These are phyloP conservation scores for Gobius niger DNA, from an alignment of 2,113 vertebrate species.

Conservation along the genomic window DNA sequence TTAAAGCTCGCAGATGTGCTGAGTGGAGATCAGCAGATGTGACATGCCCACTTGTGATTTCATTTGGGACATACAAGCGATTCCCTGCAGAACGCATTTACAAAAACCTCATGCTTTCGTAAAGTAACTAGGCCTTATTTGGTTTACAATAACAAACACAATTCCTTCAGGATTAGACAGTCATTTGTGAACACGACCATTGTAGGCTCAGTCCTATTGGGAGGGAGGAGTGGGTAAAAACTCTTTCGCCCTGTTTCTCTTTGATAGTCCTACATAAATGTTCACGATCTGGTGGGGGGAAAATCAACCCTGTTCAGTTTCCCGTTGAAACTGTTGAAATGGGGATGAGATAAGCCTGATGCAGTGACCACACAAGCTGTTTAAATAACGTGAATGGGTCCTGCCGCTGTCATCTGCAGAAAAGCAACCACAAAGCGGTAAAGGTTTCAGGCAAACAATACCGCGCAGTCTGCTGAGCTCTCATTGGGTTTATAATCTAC, in stretches of 20 bases:
- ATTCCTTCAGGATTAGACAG: too few relatives aligned
- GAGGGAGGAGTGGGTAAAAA: too few relatives aligned
- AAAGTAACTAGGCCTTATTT: too few relatives aligned
- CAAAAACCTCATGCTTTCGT: too few relatives aligned
- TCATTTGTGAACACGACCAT: too few relatives aligned
- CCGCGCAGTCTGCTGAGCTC: conserved; percentile 17
- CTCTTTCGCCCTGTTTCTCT: too few relatives aligned
- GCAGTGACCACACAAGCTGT: not conserved
- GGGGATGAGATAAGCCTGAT: conserved; percentile 10
- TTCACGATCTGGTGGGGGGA: too few relatives aligned
- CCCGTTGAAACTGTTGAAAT: conserved; percentile 2
- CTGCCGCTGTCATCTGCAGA: conserved; percentile 14
- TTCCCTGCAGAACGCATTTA: not conserved
- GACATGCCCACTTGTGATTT: too few relatives aligned
- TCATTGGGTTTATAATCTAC: conserved; percentile 25
- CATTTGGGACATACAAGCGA: not conserved
- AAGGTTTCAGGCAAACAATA: conserved; percentile 31
- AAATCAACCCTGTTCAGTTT: not conserved
- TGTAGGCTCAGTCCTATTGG: too few relatives aligned
- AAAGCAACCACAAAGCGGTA: conserved; percentile 40
- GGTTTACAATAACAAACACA: too few relatives aligned
- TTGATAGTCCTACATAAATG: too few relatives aligned
- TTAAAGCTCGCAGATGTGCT: conserved; percentile 1
- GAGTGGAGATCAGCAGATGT: not conserved
- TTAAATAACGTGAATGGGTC: conserved; percentile 8